Conservation (phyloP, 1,140 invertebrate genomes). For the Macrosteles quadrilineatus region DNA sequence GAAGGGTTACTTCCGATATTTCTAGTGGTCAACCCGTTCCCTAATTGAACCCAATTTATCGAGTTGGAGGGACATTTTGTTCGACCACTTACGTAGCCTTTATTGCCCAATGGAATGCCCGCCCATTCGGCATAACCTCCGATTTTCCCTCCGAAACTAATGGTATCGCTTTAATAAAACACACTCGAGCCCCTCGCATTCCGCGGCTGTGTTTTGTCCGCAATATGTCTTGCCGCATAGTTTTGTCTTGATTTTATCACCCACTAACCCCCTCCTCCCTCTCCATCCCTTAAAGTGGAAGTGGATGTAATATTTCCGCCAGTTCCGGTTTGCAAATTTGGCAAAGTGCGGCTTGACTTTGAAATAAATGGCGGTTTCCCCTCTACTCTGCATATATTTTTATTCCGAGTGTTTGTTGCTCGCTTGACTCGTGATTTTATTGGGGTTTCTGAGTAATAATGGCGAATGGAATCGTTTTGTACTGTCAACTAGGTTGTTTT, state of each 20-base stretch:
- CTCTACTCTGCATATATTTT: too few relatives aligned
- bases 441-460: too few relatives aligned
- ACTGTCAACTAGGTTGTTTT: too few relatives aligned
- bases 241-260: background rate
- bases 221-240: constrained; percentile 13
- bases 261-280: background rate
- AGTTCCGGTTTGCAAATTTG: constrained; percentile 2
- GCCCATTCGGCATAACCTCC: background rate
- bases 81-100: background rate
- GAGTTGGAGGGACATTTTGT: too few relatives aligned
- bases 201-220: background rate
- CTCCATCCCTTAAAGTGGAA: background rate
- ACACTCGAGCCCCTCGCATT: background rate
- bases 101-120: constrained; percentile 4
- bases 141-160: constrained; percentile 11
- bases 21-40: background rate
- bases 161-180: constrained; percentile 14
- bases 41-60: background rate
- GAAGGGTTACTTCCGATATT: background rate
- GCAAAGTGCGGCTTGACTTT: background rate
- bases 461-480: too few relatives aligned
- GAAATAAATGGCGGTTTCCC: too few relatives aligned
- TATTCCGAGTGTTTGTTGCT: too few relatives aligned
- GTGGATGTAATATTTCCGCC: background rate
- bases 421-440: too few relatives aligned